phyloP scores from a whole-genome alignment of 2,797 vertebrate species.

The Oreochromis grahami region DNA sequence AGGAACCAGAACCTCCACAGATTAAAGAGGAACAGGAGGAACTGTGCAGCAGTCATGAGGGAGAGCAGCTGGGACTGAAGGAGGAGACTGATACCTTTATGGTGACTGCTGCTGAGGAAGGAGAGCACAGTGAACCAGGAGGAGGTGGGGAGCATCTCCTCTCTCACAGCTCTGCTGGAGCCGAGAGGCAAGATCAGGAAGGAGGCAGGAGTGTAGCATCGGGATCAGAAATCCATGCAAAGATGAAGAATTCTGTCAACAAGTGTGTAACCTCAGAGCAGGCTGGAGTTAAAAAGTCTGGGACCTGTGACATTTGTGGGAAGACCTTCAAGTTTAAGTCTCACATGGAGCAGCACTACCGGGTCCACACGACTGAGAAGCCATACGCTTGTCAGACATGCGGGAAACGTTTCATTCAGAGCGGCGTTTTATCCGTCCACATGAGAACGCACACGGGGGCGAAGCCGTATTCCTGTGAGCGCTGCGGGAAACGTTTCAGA shows the following conservation, averaged over 20 bases:
- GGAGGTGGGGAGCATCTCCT: background rate
- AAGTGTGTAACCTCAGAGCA: rapidly evolving
- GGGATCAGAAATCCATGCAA: background rate
- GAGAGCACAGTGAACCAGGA: background rate
- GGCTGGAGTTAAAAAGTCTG: background rate
- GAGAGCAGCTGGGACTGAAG: background rate
- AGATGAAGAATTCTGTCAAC: background rate
- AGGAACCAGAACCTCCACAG: background rate
- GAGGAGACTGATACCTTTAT: rapidly evolving
- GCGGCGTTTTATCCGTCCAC: background rate
- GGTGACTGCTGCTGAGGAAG: background rate
- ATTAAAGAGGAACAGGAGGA: rapidly evolving
- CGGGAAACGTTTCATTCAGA: background rate
- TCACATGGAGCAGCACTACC: background rate
- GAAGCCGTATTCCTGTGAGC: background rate
- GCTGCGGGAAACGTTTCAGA: background rate
- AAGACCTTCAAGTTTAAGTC: background rate
- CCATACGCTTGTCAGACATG: background rate
- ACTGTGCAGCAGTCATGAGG: background rate
- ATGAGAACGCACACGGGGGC: background rate
- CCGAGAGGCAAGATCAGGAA: rapidly evolving
- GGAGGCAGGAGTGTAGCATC: background rate
- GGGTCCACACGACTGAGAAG: background rate
- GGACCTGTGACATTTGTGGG: background rate
- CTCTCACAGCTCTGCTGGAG: rapidly evolving